Evolutionary conservation across 2,888 invertebrate genomes (phyloP), one percentile per base, ranked within the genome.

Genomic region (Trichogramma dendrolimi): DNA sequence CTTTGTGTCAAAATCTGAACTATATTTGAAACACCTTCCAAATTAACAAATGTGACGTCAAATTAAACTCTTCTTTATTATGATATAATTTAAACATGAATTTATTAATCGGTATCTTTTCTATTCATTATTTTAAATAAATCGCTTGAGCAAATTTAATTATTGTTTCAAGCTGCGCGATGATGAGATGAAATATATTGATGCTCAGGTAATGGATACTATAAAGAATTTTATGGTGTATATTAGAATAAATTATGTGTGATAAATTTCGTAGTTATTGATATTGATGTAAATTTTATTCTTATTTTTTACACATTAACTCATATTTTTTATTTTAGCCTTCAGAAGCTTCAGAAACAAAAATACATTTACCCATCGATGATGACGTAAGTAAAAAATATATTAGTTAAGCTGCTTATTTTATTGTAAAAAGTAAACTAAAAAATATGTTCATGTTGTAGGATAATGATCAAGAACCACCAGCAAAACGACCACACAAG

Each of bases 321-420:
- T 11, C 38, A 3, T 49, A 14, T 1, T 27, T 62, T 40, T 56
- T 58, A 64, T 73, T 72, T 7, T 82, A 90, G 89, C 90, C 90
- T 10, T 88, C 89, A 6, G 89, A 89, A 81, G 90, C 90, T n/a
- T 87, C 89, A 4, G 89, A 90, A 71, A 90, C 90, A 14, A 87
- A 89, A 78, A 89, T 90, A 71, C 87, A 87, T 73, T 81, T 90
- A 67, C 89, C 89, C 11, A 81, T 90, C 65, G 88, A 83, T 65
- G 85, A 84, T 55, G 82, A 82, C 64, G 81, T 81, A 68, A 68
- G 69, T 69, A 65, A 11, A 27, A 40, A 48, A 49, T 8, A 43
- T 52, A 47, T 46, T 48, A 39, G 11, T 58, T 39, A 7, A 49
- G 38, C 1, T 6, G 10, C 44, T 53, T 11, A 44, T 47, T 41